Evolutionary conservation across 2,888 invertebrate species (phyloP).

Genomic region (Pristionchus exspectatus): DNA sequence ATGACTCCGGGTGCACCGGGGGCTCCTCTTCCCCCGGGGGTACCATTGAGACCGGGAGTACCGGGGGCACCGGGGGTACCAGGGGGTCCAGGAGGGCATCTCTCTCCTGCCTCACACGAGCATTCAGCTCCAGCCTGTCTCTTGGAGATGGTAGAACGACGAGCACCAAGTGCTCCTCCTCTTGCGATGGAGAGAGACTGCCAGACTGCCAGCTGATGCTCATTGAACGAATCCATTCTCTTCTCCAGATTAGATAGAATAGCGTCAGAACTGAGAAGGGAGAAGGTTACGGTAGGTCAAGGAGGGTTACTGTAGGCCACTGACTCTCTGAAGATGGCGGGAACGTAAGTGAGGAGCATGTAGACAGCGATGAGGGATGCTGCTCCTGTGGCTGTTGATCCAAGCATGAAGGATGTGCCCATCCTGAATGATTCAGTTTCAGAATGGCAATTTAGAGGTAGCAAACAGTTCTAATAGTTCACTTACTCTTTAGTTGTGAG

Average conservation of each 20-base stretch:
- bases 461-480: background rate
- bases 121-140: constrained; percentile 54
- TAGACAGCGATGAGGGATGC: background rate
- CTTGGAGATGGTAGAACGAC: constrained; percentile 17
- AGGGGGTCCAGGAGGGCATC: constrained; percentile 48
- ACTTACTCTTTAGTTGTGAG: constrained; percentile 27
- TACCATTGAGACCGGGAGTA: constrained; percentile 15
- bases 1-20: constrained; percentile 52
- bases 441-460: background rate
- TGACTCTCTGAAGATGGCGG: constrained; percentile 8
- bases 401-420: background rate
- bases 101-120: constrained; percentile 52
- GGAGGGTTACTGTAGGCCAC: background rate
- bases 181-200: constrained; percentile 25
- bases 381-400: background rate
- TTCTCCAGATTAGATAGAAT: background rate
- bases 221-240: constrained; percentile 30
- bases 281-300: background rate
- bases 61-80: constrained; percentile 51
- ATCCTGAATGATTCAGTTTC: constrained; percentile 12
- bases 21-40: constrained; percentile 37
- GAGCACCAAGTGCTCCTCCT: background rate
- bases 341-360: background rate
- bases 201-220: constrained; percentile 17
- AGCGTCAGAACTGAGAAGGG: background rate